A percentile compares a stretch with the other conserved stretches of the same genome.
These are phyloP conservation scores for Cantharis lateralis DNA, from an alignment of 2,888 invertebrate species.

Conservation along the genomic window DNA sequence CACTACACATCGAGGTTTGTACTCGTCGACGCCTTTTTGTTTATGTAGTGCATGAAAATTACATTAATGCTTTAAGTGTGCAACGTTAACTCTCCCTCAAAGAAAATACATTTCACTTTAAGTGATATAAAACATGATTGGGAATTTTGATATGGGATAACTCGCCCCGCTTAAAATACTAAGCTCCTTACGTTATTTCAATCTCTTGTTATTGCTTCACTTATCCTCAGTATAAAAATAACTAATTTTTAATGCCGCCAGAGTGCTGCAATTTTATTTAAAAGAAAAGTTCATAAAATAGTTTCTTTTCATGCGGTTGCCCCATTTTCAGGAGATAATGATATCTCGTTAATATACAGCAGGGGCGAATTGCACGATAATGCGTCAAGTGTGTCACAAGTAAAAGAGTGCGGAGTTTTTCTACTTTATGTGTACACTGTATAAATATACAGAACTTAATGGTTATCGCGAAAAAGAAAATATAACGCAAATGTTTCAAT, in stretches of 20 bases:
- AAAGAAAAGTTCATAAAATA: background rate
- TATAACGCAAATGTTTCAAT: background rate
- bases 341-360: background rate
- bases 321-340: background rate
- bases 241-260: background rate
- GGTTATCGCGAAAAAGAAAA: background rate
- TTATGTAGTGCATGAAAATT: slow-evolving; percentile 40
- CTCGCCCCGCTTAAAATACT: slow-evolving; percentile 32
- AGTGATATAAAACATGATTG: slow-evolving; percentile 46
- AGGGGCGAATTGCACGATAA: background rate
- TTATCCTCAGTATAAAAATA: background rate
- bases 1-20: background rate
- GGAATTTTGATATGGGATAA: slow-evolving; percentile 55
- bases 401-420: background rate
- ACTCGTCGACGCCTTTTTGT: background rate
- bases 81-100: slow-evolving; percentile 48
- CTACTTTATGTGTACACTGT: background rate
- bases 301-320: background rate
- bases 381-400: background rate
- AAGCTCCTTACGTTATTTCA: background rate
- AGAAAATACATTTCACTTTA: slow-evolving; percentile 40
- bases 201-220: background rate
- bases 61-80: slow-evolving; percentile 42
- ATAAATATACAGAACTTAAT: background rate
- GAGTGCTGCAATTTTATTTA: background rate